Conservation (phyloP, 2,888 invertebrate species). For the Himalopsyche japonica region DNA sequence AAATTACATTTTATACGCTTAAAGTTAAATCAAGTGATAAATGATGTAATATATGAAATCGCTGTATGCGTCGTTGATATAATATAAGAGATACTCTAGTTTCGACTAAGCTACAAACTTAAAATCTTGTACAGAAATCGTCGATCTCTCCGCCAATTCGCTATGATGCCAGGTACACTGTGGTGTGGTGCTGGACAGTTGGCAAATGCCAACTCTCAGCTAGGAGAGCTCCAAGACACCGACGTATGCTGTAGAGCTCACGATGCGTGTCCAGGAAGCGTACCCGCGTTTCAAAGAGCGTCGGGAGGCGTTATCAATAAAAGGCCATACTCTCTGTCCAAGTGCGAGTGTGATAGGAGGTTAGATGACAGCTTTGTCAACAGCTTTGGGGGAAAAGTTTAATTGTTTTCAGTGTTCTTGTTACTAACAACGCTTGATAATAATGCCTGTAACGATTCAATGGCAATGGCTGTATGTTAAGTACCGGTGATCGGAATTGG, state of each 20-base stretch:
- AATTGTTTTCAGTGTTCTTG: not conserved
- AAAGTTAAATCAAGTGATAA: too few relatives aligned
- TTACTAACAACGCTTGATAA: not conserved
- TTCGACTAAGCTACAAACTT: not conserved
- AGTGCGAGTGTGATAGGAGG: constrained; percentile 79
- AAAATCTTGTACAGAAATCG: not conserved
- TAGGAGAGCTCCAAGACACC: constrained; percentile 57
- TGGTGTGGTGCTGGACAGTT: constrained; percentile 74
- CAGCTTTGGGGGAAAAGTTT: not conserved
- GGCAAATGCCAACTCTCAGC: constrained; percentile 63
- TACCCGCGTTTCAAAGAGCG: constrained; percentile 64
- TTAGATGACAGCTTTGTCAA: constrained; percentile 43
- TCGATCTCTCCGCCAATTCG: constrained; percentile 57
- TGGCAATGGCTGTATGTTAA: too few relatives aligned
- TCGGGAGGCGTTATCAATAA: constrained; percentile 68
- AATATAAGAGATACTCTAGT: too few relatives aligned
- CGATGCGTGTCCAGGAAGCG: constrained; percentile 69
- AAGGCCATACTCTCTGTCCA: constrained; percentile 72
- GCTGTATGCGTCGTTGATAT: too few relatives aligned
- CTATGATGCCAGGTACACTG: constrained; percentile 69
- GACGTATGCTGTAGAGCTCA: constrained; percentile 77
- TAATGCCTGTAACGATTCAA: not conserved
- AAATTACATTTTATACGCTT: too few relatives aligned
- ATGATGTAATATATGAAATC: too few relatives aligned
- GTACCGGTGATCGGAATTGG: too few relatives aligned